Evolutionary conservation across 1,140 invertebrate species (phyloP), one percentile per base, ranked within the genome.

Genomic region (Drosophila serrata): DNA sequence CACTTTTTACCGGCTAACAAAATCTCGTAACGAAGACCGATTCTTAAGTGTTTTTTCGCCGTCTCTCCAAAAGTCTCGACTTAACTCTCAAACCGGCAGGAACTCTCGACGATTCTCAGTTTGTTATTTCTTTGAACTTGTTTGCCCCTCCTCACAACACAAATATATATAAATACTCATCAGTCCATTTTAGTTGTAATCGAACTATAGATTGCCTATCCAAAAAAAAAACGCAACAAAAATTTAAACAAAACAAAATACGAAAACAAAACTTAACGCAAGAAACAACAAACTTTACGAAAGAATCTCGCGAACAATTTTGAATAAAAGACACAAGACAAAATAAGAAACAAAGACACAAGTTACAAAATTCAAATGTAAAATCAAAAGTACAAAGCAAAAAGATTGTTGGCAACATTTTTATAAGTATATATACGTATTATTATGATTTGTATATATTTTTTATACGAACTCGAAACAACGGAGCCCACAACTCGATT

Each of bases 381-480:
- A 87, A 88, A 88, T 88, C 84, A 88, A 88, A 88, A 88, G 84
- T 88, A 88, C 84, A 88, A 88, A 88, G 80, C 73, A 90, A 82
- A 85, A 87, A 88, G 84, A 88, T 88, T 90, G 84, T 88, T 88
- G 84, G 84, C 85, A 90, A 88, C 85, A 88, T 88, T 88, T 88
- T 88, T 88, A 87, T 88, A 87, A 88, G 84, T 88, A 81, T 74
- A 87, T 62, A 76, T 84, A 79, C 70, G 84, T 86, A 84, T 82
- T 82, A 88, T 88, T 90, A 90, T 88, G 75, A 88, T 88, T 88
- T 88, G 80, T 90, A 88, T 84, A 90, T 81, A 90, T 90, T 90
- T 90, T 90, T 90, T 90, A 90, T 90, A 90, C 86, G 70, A 88
- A 82, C 74, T 88, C 79, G 40, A 65, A 75, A 58, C 59, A 55